Conservation (phyloP, 2,113 vertebrate genomes). For the Elaphurus davidianus region DNA sequence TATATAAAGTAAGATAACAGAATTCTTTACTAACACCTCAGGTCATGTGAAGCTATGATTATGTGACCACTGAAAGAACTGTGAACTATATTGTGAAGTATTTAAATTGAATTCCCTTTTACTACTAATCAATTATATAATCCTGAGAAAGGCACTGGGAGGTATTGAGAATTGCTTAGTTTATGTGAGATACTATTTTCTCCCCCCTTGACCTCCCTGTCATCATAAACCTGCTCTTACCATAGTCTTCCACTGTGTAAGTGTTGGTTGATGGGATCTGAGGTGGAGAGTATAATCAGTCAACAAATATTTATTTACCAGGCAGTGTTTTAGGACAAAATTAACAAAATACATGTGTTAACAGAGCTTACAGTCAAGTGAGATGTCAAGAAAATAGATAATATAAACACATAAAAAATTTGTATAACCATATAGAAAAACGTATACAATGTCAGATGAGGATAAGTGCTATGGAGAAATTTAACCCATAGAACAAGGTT, state of each 20-base stretch:
- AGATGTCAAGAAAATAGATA: neutral
- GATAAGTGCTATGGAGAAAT: neutral
- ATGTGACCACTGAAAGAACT: neutral
- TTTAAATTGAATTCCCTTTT: neutral
- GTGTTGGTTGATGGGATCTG: rapidly evolving
- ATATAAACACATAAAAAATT: neutral
- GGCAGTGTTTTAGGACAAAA: neutral
- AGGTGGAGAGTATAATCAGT: neutral
- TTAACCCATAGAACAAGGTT: neutral
- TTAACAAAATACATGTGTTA: neutral
- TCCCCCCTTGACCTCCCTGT: neutral
- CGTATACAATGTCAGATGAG: neutral
- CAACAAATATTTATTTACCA: neutral
- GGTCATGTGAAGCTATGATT: neutral
- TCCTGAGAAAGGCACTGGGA: neutral
- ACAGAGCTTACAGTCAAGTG: neutral
- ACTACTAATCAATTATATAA: neutral
- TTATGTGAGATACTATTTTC: neutral
- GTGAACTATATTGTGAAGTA: neutral
- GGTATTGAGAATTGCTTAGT: neutral
- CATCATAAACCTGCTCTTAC: neutral
- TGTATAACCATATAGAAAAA: neutral
- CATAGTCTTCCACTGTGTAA: neutral
- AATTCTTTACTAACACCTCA: neutral
- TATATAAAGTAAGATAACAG: neutral